These are phyloP conservation scores for Aphis craccivora DNA, from an alignment of 1,140 invertebrate genomes.

Conservation along the genomic window DNA sequence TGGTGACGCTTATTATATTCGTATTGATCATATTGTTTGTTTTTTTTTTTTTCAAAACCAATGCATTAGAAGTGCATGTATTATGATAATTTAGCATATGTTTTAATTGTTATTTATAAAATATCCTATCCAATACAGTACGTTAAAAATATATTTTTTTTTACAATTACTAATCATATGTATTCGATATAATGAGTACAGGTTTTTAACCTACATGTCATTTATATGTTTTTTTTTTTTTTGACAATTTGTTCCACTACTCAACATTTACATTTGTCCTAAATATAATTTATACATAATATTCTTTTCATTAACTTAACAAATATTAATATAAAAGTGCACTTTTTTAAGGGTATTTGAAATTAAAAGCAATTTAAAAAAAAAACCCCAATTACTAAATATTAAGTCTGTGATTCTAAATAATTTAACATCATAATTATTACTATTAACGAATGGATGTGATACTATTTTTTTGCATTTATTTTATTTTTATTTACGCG, in stretches of 20 bases:
- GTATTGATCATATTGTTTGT: neutral
- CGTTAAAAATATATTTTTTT: neutral
- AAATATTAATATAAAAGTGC: neutral
- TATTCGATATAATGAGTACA: neutral
- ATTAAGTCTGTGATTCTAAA: conserved; percentile 23
- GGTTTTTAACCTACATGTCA: neutral
- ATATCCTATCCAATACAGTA: neutral
- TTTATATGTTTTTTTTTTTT: too few relatives aligned
- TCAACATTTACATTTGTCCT: neutral
- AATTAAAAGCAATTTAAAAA: neutral
- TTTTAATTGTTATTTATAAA: neutral
- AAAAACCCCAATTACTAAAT: neutral
- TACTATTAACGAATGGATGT: neutral
- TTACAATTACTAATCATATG: neutral
- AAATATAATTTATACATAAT: neutral
- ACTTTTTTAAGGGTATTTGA: conserved; percentile 12
- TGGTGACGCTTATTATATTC: neutral
- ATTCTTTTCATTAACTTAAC: neutral
- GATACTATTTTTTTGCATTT: conserved; percentile 38
- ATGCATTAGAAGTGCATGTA: neutral
- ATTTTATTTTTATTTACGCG: neutral
- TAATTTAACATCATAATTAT: conserved; percentile 19
- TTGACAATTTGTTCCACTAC: neutral
- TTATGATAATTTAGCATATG: neutral
- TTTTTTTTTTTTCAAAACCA: too few relatives aligned